phyloP scores from a whole-genome alignment of 2,888 invertebrate genomes.

The Tenthredo mesomela region DNA sequence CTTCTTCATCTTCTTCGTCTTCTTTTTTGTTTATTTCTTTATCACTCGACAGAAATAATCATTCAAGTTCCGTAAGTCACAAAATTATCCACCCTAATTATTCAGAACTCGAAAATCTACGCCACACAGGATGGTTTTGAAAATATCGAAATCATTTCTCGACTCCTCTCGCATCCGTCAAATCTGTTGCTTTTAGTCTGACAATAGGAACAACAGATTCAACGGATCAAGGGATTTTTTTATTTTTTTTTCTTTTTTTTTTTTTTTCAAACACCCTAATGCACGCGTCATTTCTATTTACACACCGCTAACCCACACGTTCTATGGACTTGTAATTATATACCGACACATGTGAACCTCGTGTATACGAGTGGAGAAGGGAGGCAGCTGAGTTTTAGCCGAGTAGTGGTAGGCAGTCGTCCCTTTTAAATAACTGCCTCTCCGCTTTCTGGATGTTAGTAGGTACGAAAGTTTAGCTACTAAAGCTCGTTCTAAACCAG shows the following conservation, averaged over 20 bases:
- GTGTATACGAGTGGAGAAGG: not conserved
- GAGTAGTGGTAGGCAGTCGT: not conserved
- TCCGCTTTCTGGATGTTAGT: not conserved
- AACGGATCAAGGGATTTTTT: not conserved
- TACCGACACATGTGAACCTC: not conserved
- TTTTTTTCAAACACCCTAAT: not conserved
- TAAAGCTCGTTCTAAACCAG: constrained; percentile 28
- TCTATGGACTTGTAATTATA: constrained; percentile 13
- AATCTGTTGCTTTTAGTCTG: not conserved
- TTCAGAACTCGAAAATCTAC: not conserved
- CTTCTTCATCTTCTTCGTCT: not conserved
- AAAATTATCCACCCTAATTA: not conserved
- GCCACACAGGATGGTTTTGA: not conserved
- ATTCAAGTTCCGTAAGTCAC: not conserved
- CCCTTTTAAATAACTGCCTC: constrained; percentile 38
- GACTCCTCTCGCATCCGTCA: not conserved
- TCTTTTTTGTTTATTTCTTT: not conserved
- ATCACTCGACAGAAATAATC: not conserved
- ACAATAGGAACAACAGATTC: not conserved
- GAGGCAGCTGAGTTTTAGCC: not conserved
- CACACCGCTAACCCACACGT: not conserved
- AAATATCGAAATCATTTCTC: not conserved
- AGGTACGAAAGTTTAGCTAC: constrained; percentile 33
- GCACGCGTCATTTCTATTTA: not conserved
- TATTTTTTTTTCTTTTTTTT: not conserved